A percentile compares a stretch with the other conserved stretches of the same genome.
Evolutionary conservation across 1,140 invertebrate genomes (phyloP).

Genomic region (Camponotus floridanus): DNA sequence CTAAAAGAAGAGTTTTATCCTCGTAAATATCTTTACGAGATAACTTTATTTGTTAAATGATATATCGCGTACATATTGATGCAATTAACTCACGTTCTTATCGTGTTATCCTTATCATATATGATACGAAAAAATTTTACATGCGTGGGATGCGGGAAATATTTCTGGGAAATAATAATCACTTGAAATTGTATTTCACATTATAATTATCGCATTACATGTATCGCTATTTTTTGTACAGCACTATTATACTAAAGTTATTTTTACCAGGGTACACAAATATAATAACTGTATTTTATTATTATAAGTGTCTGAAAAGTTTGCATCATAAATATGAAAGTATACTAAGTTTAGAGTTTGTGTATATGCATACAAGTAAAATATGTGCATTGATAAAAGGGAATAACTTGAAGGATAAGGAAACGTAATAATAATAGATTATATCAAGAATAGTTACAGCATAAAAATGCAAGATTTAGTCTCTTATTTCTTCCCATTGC

Average conservation of each 20-base stretch:
- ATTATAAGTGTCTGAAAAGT: neutral
- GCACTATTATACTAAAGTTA: slow-evolving; percentile 17
- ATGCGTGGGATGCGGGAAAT: too few relatives aligned
- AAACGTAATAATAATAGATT: neutral
- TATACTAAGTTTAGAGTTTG: neutral
- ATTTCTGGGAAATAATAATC: neutral
- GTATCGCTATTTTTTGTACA: slow-evolving; percentile 31
- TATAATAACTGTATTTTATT: slow-evolving; percentile 19
- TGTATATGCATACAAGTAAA: neutral
- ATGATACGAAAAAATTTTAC: neutral
- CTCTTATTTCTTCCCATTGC: neutral
- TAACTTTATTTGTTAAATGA: neutral
- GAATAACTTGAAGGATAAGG: slow-evolving; percentile 10
- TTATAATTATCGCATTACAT: slow-evolving; percentile 38
- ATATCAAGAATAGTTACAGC: neutral
- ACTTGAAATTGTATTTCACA: slow-evolving; percentile 17
- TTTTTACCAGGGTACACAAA: slow-evolving; percentile 24
- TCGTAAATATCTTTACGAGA: neutral
- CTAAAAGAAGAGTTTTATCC: neutral
- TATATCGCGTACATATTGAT: neutral
- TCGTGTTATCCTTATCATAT: neutral
- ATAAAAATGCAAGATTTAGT: slow-evolving; percentile 13
- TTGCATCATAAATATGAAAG: neutral
- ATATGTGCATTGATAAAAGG: slow-evolving; percentile 20
- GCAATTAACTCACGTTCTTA: neutral